Evolutionary conservation across 2,797 vertebrate species (phyloP).

Genomic region (Thunnus albacares): DNA sequence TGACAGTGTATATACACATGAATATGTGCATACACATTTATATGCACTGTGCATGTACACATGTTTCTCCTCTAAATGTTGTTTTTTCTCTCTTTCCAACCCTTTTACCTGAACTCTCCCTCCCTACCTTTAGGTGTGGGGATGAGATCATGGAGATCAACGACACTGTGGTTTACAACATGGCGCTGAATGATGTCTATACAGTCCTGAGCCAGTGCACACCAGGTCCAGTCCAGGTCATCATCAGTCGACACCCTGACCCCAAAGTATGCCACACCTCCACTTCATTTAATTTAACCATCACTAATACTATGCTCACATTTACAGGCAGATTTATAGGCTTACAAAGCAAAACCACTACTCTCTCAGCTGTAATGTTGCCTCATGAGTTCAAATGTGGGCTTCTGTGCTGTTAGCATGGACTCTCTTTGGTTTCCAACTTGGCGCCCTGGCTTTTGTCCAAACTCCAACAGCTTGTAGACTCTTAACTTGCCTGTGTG

Average conservation of each 20-base stretch:
- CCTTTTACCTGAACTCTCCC: conserved; percentile 1
- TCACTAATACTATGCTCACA: background rate
- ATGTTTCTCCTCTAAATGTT: background rate
- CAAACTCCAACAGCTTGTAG: background rate
- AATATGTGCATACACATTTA: too few species aligned
- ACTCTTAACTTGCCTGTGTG: background rate
- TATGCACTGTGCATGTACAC: background rate
- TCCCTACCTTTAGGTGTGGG: conserved; percentile 86
- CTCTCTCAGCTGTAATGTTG: background rate
- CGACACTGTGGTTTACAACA: conserved; percentile 89
- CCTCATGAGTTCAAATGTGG: conserved; percentile 6
- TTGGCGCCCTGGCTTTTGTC: conserved; percentile 5
- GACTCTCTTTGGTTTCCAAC: background rate
- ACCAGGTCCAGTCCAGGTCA: conserved; percentile 91
- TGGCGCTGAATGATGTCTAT: conserved; percentile 93
- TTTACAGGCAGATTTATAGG: background rate
- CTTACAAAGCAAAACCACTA: background rate
- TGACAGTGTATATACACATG: background rate
- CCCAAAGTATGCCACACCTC: conserved; percentile 87
- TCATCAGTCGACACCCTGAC: conserved; percentile 94
- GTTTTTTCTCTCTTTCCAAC: background rate
- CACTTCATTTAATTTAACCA: background rate
- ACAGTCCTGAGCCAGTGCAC: conserved; percentile 90
- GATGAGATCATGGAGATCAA: conserved; percentile 96
- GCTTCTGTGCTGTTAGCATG: conserved; percentile 10